These are phyloP conservation scores for Drosophila nr. fundita DNA, from an alignment of 2,888 invertebrate species.

Conservation along the genomic window DNA sequence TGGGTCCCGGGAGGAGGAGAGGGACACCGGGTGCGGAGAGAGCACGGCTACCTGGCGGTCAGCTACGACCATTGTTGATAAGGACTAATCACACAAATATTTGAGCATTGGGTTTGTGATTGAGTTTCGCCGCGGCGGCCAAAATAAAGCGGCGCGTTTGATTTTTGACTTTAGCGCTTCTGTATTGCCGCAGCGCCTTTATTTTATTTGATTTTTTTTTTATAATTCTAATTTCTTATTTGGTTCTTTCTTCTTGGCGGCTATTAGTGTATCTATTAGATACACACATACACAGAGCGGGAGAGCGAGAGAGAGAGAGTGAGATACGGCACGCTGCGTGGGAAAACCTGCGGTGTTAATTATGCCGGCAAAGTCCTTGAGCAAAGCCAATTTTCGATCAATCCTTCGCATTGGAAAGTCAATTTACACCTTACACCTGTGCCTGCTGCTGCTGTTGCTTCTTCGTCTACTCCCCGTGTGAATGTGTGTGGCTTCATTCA, in stretches of 20 bases:
- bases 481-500: conserved; percentile 78
- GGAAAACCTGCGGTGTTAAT: conserved; percentile 81
- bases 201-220: conserved; percentile 20
- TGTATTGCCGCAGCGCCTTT: conserved; percentile 63
- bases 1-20: conserved; percentile 52
- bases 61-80: conserved; percentile 66
- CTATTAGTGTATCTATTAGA: conserved; percentile 69
- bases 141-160: conserved; percentile 67
- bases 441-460: conserved; percentile 3
- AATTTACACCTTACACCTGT: conserved; percentile 71
- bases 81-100: conserved; percentile 83
- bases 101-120: conserved; percentile 79
- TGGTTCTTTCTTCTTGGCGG: conserved; percentile 52
- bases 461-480: neutral
- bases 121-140: conserved; percentile 59
- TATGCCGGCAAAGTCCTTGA: conserved; percentile 62
- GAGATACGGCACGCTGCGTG: conserved; percentile 63
- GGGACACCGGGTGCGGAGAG: conserved; percentile 17
- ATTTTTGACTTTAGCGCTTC: conserved; percentile 82
- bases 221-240: conserved; percentile 69
- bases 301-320: conserved; percentile 13
- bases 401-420: conserved; percentile 68
- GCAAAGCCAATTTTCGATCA: conserved; percentile 34
- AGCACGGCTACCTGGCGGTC: conserved; percentile 46
- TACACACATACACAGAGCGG: conserved; percentile 32